Percentiles rank a stretch among this genome's conserved stretches.
Evolutionary conservation across 2,888 invertebrate genomes (phyloP).

Genomic region (Campaea margaritaria): DNA sequence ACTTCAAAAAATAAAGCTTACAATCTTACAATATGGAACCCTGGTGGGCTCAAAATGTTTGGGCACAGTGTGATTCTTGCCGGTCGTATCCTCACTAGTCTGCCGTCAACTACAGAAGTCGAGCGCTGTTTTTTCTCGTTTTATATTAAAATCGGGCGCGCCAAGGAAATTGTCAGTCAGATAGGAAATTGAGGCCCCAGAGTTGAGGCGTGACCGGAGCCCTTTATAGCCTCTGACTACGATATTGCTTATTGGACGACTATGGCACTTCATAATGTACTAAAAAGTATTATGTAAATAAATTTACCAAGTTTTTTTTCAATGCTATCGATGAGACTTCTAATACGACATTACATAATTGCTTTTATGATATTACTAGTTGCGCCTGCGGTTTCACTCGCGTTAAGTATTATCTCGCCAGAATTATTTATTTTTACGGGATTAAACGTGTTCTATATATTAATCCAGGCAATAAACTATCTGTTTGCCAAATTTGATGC

Average conservation of each 20-base stretch:
- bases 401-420: too few relatives aligned
- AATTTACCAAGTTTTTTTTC: not conserved
- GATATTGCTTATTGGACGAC: slow-evolving; percentile 28
- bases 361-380: too few relatives aligned
- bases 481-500: too few relatives aligned
- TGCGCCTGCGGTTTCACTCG: too few relatives aligned
- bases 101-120: slow-evolving; percentile 57
- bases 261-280: not conserved
- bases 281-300: not conserved
- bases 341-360: too few relatives aligned
- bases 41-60: too few relatives aligned
- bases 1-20: too few relatives aligned
- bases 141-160: slow-evolving; percentile 82
- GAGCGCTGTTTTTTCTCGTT: slow-evolving; percentile 81
- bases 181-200: slow-evolving; percentile 77
- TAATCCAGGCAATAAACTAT: too few relatives aligned
- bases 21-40: too few relatives aligned
- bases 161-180: slow-evolving; percentile 83
- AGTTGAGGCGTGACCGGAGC: slow-evolving; percentile 62
- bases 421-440: too few relatives aligned
- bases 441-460: too few relatives aligned
- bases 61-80: not conserved
- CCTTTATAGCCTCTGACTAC: slow-evolving; percentile 49
- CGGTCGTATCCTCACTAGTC: slow-evolving; percentile 51
- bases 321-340: too few relatives aligned